Conservation (phyloP, 1,140 invertebrate genomes). For the Meteorus sp. region DNA sequence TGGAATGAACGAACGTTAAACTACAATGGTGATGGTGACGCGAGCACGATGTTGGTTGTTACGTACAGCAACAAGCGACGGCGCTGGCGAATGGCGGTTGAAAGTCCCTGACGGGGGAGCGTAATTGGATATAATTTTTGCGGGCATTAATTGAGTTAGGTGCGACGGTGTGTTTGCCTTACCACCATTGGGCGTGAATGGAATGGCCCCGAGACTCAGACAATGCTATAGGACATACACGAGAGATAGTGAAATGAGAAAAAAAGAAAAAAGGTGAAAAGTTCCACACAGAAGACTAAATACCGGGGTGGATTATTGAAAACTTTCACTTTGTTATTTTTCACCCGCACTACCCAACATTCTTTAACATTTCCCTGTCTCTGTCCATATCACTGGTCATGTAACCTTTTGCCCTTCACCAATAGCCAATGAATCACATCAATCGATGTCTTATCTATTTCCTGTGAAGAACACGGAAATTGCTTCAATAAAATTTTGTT, state of each 20-base stretch:
- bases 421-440: too few species aligned
- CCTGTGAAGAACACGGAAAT: too few species aligned
- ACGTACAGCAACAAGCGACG: slow-evolving; percentile 19
- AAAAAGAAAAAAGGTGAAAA: not conserved
- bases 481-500: too few species aligned
- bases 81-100: not conserved
- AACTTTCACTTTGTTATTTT: not conserved
- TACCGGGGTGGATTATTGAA: not conserved
- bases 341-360: too few species aligned
- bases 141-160: slow-evolving; percentile 19
- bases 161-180: slow-evolving; percentile 20
- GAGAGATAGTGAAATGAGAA: not conserved
- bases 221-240: not conserved
- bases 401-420: too few species aligned
- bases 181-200: not conserved
- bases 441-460: too few species aligned
- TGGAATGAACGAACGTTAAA: not conserved
- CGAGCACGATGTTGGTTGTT: not conserved
- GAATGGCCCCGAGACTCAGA: not conserved
- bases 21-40: not conserved
- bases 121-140: slow-evolving; percentile 26
- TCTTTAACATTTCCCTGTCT: too few species aligned
- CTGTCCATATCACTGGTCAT: too few species aligned
- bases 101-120: not conserved
- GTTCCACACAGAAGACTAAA: not conserved